Evolutionary conservation across 2,888 invertebrate genomes (phyloP).

Genomic region (Calameuta filiformis): DNA sequence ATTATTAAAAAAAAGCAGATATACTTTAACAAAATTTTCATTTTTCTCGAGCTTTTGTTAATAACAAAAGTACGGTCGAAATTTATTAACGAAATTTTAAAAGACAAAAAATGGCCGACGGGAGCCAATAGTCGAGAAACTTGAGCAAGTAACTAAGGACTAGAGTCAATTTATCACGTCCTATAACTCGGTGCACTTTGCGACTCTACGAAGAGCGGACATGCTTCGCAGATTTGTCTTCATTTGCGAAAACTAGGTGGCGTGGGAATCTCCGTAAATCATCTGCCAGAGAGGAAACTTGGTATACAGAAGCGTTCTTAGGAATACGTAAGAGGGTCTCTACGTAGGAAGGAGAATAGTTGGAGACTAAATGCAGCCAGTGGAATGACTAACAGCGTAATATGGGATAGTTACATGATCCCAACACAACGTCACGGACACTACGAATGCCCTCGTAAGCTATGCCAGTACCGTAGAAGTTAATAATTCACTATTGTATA

Average conservation of each 20-base stretch:
- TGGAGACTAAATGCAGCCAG: neutral
- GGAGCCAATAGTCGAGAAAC: neutral
- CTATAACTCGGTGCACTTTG: neutral
- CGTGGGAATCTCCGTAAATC: neutral
- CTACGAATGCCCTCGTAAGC: neutral
- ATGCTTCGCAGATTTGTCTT: neutral
- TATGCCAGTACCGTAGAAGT: neutral
- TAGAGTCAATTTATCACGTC: neutral
- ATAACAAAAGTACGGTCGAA: neutral
- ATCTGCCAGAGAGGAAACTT: neutral
- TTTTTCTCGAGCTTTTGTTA: neutral
- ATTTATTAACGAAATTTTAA: neutral
- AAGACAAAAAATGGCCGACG: neutral
- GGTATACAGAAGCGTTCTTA: neutral
- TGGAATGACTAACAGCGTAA: slow-evolving; percentile 31
- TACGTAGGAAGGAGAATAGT: neutral
- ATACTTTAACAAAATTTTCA: too few species aligned
- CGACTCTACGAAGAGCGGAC: neutral
- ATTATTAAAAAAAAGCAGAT: too few species aligned
- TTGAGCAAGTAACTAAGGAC: neutral
- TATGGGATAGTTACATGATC: slow-evolving; percentile 31
- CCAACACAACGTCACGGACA: neutral
- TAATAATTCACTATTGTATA: neutral
- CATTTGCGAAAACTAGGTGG: neutral
- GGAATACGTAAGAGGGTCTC: neutral